These are phyloP conservation scores for Bradypodion ventrale DNA, from an alignment of 2,797 vertebrate genomes.

Conservation along the genomic window DNA sequence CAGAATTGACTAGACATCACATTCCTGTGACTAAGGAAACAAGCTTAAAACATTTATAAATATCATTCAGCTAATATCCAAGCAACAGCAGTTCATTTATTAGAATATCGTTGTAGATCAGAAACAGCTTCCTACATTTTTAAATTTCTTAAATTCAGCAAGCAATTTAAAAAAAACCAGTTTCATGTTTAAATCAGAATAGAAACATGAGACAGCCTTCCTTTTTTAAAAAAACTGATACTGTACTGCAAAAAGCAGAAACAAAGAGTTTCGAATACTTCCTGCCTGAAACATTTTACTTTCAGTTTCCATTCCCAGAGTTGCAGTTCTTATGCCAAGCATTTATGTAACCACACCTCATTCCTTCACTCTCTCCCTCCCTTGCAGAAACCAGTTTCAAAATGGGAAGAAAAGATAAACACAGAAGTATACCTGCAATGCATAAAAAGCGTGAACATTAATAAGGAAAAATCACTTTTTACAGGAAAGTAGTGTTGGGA, in stretches of 20 bases:
- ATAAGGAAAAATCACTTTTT: neutral
- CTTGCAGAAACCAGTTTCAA: neutral
- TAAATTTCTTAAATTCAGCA: neutral
- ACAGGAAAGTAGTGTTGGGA: neutral
- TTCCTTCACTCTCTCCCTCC: neutral
- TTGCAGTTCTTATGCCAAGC: neutral
- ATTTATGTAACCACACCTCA: neutral
- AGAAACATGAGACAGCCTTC: neutral
- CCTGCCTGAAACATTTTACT: neutral
- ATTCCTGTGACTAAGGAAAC: neutral
- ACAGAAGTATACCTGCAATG: neutral
- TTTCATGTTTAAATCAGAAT: neutral
- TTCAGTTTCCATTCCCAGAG: slow-evolving; percentile 39
- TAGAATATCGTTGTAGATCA: neutral
- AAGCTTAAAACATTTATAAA: slow-evolving; percentile 10
- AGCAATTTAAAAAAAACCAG: neutral
- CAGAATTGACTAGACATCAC: too few relatives aligned
- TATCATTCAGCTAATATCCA: neutral
- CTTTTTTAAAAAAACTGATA: too few relatives aligned
- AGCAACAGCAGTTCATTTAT: neutral
- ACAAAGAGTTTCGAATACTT: neutral
- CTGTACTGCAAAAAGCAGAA: too few relatives aligned
- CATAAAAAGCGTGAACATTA: neutral
- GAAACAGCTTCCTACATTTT: neutral
- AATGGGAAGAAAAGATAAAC: neutral